Evolutionary conservation across 2,888 invertebrate genomes (phyloP).

Genomic region (Campoplex capitator): DNA sequence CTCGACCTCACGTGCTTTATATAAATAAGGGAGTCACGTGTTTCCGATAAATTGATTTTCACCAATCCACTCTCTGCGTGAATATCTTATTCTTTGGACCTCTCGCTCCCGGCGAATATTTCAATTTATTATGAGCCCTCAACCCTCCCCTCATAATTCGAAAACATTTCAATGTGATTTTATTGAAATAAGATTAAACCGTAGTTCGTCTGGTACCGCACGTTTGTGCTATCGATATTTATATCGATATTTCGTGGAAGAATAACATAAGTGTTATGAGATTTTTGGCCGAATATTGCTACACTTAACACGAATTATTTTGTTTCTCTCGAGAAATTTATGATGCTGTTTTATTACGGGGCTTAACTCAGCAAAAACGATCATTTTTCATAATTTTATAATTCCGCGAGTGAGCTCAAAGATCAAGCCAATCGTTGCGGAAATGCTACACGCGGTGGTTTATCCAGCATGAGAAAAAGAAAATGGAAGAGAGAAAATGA

Average conservation of each 20-base stretch:
- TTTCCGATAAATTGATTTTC: conserved; percentile 45
- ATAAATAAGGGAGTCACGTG: conserved; percentile 44
- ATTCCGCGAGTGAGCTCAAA: background rate
- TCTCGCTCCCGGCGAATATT: conserved; percentile 11
- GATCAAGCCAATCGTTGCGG: conserved; percentile 19
- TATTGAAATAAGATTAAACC: conserved; percentile 8
- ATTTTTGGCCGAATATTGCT: background rate
- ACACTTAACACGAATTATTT: background rate
- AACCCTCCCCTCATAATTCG: background rate
- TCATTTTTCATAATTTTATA: conserved; percentile 43
- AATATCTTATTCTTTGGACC: conserved; percentile 15
- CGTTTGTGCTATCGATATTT: background rate
- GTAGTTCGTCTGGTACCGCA: background rate
- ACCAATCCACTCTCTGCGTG: conserved; percentile 26
- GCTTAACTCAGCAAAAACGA: conserved; percentile 2
- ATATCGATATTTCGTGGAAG: background rate
- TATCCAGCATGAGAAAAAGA: background rate
- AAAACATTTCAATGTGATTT: background rate
- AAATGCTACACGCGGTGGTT: conserved; percentile 47
- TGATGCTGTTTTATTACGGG: background rate
- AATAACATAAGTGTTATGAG: background rate
- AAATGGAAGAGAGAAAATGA: conserved; percentile 7
- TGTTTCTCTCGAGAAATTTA: background rate
- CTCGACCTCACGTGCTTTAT: conserved; percentile 16
- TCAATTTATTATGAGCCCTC: conserved; percentile 9